A percentile compares a stretch with the other conserved stretches of the same genome.
Conservation (phyloP, 2,888 invertebrate genomes). For the Heliconius hortense region DNA sequence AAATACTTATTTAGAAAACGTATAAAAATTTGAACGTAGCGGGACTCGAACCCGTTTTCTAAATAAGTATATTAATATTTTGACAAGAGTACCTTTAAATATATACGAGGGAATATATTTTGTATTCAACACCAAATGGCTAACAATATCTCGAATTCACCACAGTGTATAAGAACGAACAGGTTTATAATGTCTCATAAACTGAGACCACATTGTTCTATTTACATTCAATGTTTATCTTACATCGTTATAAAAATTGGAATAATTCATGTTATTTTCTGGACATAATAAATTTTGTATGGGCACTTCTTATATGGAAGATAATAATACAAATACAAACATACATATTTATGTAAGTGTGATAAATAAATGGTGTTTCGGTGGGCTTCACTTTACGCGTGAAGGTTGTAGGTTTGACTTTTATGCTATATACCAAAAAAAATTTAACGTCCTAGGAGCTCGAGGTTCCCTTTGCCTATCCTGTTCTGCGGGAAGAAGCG, state of each 20-base stretch:
- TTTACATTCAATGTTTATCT: conserved; percentile 32
- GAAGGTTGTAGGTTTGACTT: background rate
- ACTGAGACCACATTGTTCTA: conserved; percentile 25
- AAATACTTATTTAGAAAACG: no score
- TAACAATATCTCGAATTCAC: conserved; percentile 55
- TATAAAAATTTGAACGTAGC: no score
- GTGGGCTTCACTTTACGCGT: background rate
- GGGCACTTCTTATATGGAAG: conserved; percentile 1
- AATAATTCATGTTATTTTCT: conserved; percentile 25
- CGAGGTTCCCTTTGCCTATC: background rate
- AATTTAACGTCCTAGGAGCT: background rate
- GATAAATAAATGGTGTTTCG: background rate
- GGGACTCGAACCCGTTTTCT: no score
- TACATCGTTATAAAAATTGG: conserved; percentile 23
- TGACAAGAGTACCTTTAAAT: conserved; percentile 76
- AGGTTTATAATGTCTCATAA: conserved; percentile 29
- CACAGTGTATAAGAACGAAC: conserved; percentile 24
- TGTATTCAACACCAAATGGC: conserved; percentile 72
- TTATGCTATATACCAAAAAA: background rate
- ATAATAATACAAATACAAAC: conserved; percentile 4
- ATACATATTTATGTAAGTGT: conserved; percentile 12
- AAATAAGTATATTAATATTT: no score
- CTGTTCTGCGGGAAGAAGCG: no score
- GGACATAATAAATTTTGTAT: conserved; percentile 9
- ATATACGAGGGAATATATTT: conserved; percentile 74